These are phyloP conservation scores for Malachius bipustulatus DNA, from an alignment of 2,888 invertebrate genomes.

Conservation along the genomic window DNA sequence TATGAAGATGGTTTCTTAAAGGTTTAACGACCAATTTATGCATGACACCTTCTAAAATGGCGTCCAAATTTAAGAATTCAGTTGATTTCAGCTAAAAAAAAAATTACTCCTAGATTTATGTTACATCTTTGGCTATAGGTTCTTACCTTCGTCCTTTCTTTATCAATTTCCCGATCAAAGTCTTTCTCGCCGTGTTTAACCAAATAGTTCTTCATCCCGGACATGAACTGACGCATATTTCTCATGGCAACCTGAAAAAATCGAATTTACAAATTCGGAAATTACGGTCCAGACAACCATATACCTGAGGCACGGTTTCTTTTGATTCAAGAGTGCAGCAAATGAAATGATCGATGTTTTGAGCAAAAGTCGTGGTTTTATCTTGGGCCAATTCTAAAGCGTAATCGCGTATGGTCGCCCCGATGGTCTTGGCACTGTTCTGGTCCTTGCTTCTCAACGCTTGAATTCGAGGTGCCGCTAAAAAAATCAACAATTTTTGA, in stretches of 20 bases:
- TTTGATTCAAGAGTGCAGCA: constrained; percentile 84
- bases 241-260: constrained; percentile 57
- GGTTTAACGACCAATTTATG: constrained; percentile 83
- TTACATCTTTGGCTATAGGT: not conserved
- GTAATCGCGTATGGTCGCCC: constrained; percentile 64
- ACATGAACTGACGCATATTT: constrained; percentile 93
- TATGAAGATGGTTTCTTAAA: constrained; percentile 70
- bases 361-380: constrained; percentile 80
- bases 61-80: constrained; percentile 90
- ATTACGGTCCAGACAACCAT: not conserved
- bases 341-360: constrained; percentile 87
- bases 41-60: constrained; percentile 89
- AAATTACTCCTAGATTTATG: constrained; percentile 10
- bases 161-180: constrained; percentile 82
- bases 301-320: constrained; percentile 72
- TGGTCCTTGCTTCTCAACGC: constrained; percentile 50
- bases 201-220: constrained; percentile 95
- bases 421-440: constrained; percentile 47
- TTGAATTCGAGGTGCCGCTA: constrained; percentile 68
- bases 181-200: constrained; percentile 92
- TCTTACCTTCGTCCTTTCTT: constrained; percentile 63
- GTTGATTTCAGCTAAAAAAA: constrained; percentile 59
- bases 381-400: constrained; percentile 72
- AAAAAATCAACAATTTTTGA: constrained; percentile 21
- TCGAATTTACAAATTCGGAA: not conserved